A percentile compares a stretch with the other conserved stretches of the same genome.
Evolutionary conservation across 2,113 vertebrate species (phyloP).

Genomic region (Boulengeromyrus knoepffleri): DNA sequence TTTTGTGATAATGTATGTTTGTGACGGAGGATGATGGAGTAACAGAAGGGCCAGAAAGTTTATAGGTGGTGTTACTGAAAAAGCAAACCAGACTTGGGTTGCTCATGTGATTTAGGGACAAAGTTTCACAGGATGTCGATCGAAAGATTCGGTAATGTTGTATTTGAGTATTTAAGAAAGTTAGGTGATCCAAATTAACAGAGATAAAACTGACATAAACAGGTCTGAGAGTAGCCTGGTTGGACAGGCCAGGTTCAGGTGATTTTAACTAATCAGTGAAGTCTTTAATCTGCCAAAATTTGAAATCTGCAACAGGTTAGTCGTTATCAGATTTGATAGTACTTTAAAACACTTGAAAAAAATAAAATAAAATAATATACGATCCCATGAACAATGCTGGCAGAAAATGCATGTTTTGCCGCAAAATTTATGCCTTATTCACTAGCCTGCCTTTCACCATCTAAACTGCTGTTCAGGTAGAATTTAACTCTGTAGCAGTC

Average conservation of each 20-base stretch:
- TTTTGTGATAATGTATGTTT: not conserved
- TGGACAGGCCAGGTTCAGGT: not conserved
- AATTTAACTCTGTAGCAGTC: not conserved
- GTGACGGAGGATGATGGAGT: not conserved
- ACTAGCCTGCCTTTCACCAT: not conserved
- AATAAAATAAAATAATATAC: not conserved
- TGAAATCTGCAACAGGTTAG: not conserved
- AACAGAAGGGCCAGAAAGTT: not conserved
- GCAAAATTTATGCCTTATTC: not conserved
- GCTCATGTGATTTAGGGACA: not conserved
- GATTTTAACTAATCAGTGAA: not conserved
- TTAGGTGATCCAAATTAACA: not conserved
- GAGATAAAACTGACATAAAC: not conserved
- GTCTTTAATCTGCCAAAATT: not conserved
- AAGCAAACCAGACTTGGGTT: not conserved
- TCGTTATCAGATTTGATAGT: not conserved
- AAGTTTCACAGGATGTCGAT: conserved; percentile 1
- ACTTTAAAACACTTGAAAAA: not conserved
- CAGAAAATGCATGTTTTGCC: not conserved
- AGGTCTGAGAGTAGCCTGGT: not conserved
- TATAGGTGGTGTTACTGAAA: not conserved
- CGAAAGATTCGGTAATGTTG: not conserved
- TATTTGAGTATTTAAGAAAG: not conserved
- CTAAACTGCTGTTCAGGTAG: not conserved
- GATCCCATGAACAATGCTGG: not conserved